A percentile compares a stretch with the other conserved stretches of the same genome.
Evolutionary conservation across 2,797 vertebrate species (phyloP).

Genomic region (Zenarchopterus dispar): DNA sequence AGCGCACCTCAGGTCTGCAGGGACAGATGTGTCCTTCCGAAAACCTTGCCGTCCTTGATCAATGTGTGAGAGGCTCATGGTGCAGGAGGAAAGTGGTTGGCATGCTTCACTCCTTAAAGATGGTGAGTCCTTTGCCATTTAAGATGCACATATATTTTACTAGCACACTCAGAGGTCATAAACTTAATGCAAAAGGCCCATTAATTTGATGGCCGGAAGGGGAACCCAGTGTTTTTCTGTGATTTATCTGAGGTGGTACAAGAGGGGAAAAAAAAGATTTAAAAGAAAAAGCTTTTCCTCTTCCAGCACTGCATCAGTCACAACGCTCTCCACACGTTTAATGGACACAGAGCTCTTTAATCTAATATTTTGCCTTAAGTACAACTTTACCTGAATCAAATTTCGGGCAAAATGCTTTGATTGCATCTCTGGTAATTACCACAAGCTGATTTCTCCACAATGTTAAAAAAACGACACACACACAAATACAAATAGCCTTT

Average conservation of each 20-base stretch:
- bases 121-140: slow-evolving; percentile 63
- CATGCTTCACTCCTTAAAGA: slow-evolving; percentile 44
- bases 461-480: too few relatives aligned
- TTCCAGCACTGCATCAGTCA: slow-evolving; percentile 54
- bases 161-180: slow-evolving; percentile 60
- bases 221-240: slow-evolving; percentile 24
- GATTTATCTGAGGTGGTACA: slow-evolving; percentile 62
- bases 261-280: slow-evolving; percentile 5
- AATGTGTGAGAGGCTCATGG: slow-evolving; percentile 35
- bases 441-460: slow-evolving; percentile 52
- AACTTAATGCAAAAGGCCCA: slow-evolving; percentile 68
- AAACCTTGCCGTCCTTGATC: slow-evolving; percentile 60
- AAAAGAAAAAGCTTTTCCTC: slow-evolving; percentile 46
- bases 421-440: slow-evolving; percentile 53
- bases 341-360: slow-evolving; percentile 51
- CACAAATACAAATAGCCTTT: slow-evolving; percentile 47
- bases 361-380: slow-evolving; percentile 50
- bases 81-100: slow-evolving; percentile 30
- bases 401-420: slow-evolving; percentile 47
- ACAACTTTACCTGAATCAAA: slow-evolving; percentile 61
- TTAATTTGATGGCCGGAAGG: slow-evolving; percentile 57
- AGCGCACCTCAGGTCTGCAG: slow-evolving; percentile 25
- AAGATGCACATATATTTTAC: slow-evolving; percentile 58
- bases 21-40: slow-evolving; percentile 51
- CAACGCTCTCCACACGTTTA: slow-evolving; percentile 43